Evolutionary conservation across 1,140 invertebrate genomes (phyloP), one percentile per base, ranked within the genome.

Genomic region (Drosophila ficusphila): DNA sequence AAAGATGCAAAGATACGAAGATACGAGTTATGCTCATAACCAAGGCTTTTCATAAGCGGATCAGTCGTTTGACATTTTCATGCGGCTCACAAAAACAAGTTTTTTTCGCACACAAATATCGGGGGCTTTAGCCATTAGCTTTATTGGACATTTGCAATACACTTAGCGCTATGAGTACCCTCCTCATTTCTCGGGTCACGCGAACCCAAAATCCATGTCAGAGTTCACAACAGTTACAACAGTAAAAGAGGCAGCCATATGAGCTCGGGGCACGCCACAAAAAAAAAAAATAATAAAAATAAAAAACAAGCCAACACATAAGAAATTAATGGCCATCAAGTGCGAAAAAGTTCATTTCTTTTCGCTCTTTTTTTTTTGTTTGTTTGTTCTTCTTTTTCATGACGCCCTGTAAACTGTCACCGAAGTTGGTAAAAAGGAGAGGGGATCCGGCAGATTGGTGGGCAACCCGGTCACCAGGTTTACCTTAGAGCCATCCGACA

Each of bases 301-400:
- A 33, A 61, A 12, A 31, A 5, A 60, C 29, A 57, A 58, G 8
- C n/a, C 36, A 41, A 39, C 38, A 70, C 56, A 72, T 44, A 52
- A 73, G 38, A 53, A 76, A 77, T 81, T 77, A 81, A 81, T 82
- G 73, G 73, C 72, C 78, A 77, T 49, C 60, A 73, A 76, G 78
- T 73, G 78, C 73, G 49, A 79, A 82, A 76, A 81, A 54, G 67
- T 81, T 82, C 72, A 81, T 76, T 76, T 76, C 62, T 38, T 27
- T 44, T 46, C 16, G 23, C 11, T 16, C 16, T 19, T 19, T 31
- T 42, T 31, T 34, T 48, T 41, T 16, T 19, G 14, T 19, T 31
- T 42, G 25, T 34, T 48, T 41, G 42, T 47, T 57, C 31, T 41
- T 69, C 16, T 34, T 44, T 33, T 25, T 53, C 3, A 38, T 34